Base-by-base conservation (phyloP, 2,113 vertebrate species). In the Dipodomys ordii region DNA sequence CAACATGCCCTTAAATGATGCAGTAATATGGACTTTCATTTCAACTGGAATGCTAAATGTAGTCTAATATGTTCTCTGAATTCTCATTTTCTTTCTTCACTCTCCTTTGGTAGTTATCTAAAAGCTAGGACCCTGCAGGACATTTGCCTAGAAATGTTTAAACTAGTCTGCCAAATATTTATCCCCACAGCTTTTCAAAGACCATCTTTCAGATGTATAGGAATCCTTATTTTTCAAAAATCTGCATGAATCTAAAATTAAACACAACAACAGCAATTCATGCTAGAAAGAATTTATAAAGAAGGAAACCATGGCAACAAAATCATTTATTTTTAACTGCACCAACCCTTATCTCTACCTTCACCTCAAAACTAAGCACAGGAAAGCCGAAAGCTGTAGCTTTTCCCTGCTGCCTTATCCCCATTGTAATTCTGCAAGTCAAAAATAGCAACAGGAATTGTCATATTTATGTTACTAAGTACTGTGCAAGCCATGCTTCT, bases 191-290 rank as follows among this genome's bases (percentile, higher is more conserved):
- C 67, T 94, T 96, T 88, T 67, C 49, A 87, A 87, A 97, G 91
- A 87, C 3, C 46, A 76, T 69, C 95, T 96, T 80, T 97, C 85
- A 95, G 88, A 96, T 68, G 76, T 86, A 90, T 83, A 90, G 90
- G 92, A 96, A 95, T 94, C 94, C 57, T 94, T 93, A 95, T 90
- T 97, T 95, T 87, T 95, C 18, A 1, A 85, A 96, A 96, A 97
- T 97, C 90, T 97, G 94, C 95, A 96, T 92, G 93, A 92, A 93
- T 96, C 97, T 97, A 97, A 96, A 97, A 97, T 97, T 97, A 96
- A 95, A 93, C 85, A 90, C 85, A 94, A 97, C 92, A 97, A 96
- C 94, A 96, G 93, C 88, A 94, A 97, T 95, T 96, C 93, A 62
- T 73, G 83, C 49, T 83, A 35, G 90, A 96, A 95, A 86, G 82